These are phyloP conservation scores for Bradynema listronoti DNA, from an alignment of 1,140 invertebrate species.

Conservation along the genomic window DNA sequence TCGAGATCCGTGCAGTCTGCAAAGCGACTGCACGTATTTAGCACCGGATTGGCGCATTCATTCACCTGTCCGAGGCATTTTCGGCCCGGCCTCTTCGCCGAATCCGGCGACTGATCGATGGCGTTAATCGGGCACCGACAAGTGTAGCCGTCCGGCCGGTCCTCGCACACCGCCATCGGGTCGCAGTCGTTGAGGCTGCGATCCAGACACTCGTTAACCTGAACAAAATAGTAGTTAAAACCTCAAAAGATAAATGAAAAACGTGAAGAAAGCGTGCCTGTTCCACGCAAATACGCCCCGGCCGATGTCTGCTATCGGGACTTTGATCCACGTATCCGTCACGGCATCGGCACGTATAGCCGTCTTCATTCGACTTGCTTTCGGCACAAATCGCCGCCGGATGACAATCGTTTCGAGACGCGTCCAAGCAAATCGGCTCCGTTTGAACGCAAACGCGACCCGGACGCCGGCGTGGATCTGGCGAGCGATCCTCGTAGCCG, in stretches of 20 bases:
- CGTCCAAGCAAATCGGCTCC: constrained; percentile 52
- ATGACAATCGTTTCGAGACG: constrained; percentile 52
- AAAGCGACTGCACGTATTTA: constrained; percentile 54
- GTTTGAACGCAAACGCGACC: constrained; percentile 35
- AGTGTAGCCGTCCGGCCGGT: constrained; percentile 49
- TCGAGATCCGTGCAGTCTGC: constrained; percentile 53
- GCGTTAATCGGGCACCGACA: constrained; percentile 51
- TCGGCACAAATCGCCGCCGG: constrained; percentile 54
- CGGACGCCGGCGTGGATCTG: constrained; percentile 37
- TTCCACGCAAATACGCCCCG: constrained; percentile 54
- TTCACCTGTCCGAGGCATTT: constrained; percentile 49
- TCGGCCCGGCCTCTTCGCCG: constrained; percentile 38
- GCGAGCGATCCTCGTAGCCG: constrained; percentile 51
- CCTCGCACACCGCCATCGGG: constrained; percentile 53
- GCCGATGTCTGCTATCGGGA: constrained; percentile 37
- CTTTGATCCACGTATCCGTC: constrained; percentile 54
- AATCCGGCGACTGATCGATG: constrained; percentile 55
- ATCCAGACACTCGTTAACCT: constrained; percentile 57
- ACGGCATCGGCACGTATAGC: constrained; percentile 51
- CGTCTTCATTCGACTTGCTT: constrained; percentile 22
- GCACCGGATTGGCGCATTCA: constrained; percentile 51
- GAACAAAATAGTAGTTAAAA: background rate
- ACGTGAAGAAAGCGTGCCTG: constrained; percentile 12
- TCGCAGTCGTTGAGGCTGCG: constrained; percentile 55
- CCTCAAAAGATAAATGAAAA: background rate